Evolutionary conservation across 2,113 vertebrate species (phyloP).

Genomic region (Dasyurus viverrinus): DNA sequence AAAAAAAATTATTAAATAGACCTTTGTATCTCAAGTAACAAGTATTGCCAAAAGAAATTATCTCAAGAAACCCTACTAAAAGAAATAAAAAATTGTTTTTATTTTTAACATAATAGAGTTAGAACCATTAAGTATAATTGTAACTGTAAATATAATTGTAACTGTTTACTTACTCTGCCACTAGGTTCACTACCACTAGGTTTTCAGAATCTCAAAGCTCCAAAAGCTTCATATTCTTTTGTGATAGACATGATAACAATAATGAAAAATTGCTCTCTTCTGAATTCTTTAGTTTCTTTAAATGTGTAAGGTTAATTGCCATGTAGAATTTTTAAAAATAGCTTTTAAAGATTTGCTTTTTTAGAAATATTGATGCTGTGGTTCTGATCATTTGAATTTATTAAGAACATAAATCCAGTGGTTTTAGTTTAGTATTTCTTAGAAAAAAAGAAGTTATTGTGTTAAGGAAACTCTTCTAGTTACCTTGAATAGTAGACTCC

Average conservation of each 20-base stretch:
- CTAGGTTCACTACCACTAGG: neutral
- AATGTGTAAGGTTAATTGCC: neutral
- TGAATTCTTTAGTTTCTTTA: neutral
- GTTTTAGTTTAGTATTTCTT: neutral
- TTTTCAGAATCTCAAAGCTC: neutral
- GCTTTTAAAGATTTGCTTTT: neutral
- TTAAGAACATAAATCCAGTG: neutral
- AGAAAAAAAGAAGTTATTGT: neutral
- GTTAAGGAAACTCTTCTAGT: constrained; percentile 23
- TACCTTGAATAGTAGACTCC: neutral
- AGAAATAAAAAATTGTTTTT: neutral
- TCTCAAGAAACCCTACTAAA: neutral
- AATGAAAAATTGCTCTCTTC: constrained; percentile 3
- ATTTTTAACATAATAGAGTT: neutral
- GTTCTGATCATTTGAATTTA: neutral
- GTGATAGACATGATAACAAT: neutral
- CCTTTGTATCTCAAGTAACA: neutral
- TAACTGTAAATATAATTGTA: neutral
- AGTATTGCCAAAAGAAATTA: neutral
- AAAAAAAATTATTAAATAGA: too few species aligned
- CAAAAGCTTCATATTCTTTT: neutral
- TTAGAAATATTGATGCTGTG: neutral
- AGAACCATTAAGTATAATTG: neutral
- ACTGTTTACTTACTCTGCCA: neutral
- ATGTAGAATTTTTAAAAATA: neutral